These are phyloP conservation scores for Chaenogobius annularis DNA, from an alignment of 2,113 vertebrate species.

Conservation along the genomic window DNA sequence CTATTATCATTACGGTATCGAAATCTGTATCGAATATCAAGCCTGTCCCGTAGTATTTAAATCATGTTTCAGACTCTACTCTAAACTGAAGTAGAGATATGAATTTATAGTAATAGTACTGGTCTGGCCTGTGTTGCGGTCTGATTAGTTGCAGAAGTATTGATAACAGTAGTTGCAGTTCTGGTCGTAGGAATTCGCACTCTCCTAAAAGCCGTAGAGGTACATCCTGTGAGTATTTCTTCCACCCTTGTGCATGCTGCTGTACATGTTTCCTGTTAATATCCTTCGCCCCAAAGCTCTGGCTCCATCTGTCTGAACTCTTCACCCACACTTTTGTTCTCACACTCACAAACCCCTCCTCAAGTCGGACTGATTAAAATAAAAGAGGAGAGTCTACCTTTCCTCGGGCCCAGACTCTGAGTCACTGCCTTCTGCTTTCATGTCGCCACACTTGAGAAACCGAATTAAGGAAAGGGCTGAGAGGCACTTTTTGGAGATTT, in stretches of 20 bases:
- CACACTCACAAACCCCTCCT: slow-evolving; percentile 33
- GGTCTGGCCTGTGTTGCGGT: too few species aligned
- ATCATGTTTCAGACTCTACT: too few species aligned
- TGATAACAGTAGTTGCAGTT: background rate
- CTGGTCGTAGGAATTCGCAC: background rate
- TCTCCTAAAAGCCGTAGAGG: too few species aligned
- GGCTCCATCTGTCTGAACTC: slow-evolving; percentile 61
- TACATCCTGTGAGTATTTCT: background rate
- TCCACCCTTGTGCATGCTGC: background rate
- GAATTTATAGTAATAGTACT: background rate
- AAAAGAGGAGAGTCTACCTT: slow-evolving; percentile 43
- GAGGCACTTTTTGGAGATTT: slow-evolving; percentile 8
- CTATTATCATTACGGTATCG: too few species aligned
- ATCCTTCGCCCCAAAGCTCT: slow-evolving; percentile 60
- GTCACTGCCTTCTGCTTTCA: slow-evolving; percentile 55
- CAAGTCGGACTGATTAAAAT: slow-evolving; percentile 58
- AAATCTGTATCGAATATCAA: too few species aligned
- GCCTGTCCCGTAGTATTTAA: too few species aligned
- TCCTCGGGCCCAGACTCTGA: slow-evolving; percentile 48
- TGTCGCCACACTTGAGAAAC: slow-evolving; percentile 53
- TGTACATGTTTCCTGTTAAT: slow-evolving; percentile 62
- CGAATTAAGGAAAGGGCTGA: slow-evolving; percentile 51
- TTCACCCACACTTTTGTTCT: slow-evolving; percentile 60
- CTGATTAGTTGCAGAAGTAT: background rate
- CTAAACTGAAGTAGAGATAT: background rate